phyloP scores from a whole-genome alignment of 2,888 invertebrate genomes.

The Altica lythri region DNA sequence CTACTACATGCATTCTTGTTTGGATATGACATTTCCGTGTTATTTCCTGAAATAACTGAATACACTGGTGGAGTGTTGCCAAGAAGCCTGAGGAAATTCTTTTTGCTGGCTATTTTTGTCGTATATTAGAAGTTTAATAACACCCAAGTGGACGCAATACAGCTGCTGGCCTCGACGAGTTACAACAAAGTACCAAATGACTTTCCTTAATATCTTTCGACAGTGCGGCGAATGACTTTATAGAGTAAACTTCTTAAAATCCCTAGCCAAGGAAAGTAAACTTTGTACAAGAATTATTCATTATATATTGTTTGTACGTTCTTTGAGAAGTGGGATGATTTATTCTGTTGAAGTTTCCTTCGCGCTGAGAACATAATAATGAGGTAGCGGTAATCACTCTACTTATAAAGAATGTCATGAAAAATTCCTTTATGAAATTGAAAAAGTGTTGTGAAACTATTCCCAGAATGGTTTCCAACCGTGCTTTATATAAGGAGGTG shows the following conservation, averaged over 20 bases:
- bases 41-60: not conserved
- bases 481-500: too few species aligned
- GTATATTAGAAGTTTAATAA: constrained; percentile 11
- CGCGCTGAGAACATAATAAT: constrained; percentile 7
- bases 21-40: not conserved
- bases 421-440: constrained; percentile 9
- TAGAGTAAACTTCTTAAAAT: constrained; percentile 17
- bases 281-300: constrained; percentile 16
- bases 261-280: constrained; percentile 12
- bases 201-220: constrained; percentile 12
- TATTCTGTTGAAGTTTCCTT: constrained; percentile 11
- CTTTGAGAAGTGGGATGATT: constrained; percentile 13
- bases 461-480: too few species aligned
- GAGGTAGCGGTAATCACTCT: constrained; percentile 10
- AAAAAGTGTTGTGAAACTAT: constrained; percentile 3
- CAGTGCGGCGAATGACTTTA: constrained; percentile 12
- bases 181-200: constrained; percentile 8
- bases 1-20: too few species aligned
- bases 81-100: not conserved
- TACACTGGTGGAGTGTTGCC: not conserved
- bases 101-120: not conserved
- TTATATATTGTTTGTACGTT: constrained; percentile 17
- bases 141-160: constrained; percentile 12
- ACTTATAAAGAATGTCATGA: constrained; percentile 5
- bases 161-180: constrained; percentile 1